These are phyloP conservation scores for Drosophila falleni DNA, from an alignment of 2,888 invertebrate genomes.

Conservation along the genomic window DNA sequence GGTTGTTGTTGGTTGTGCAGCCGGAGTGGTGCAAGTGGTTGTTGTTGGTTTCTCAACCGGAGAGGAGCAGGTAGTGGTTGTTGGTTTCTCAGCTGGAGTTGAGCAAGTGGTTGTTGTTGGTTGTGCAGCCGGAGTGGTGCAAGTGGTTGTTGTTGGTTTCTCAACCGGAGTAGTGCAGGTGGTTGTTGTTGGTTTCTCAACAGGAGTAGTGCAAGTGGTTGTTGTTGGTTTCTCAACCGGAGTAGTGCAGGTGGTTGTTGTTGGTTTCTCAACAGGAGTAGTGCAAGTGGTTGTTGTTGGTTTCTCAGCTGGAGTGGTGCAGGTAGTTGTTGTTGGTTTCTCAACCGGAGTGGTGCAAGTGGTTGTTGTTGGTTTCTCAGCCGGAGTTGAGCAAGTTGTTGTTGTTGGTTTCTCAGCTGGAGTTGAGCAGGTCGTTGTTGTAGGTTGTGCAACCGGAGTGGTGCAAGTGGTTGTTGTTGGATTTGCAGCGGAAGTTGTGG, in stretches of 20 bases:
- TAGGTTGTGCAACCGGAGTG: background rate
- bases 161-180: background rate
- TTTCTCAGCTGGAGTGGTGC: background rate
- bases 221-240: background rate
- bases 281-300: conserved; percentile 8
- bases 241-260: conserved; percentile 5
- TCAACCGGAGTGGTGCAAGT: background rate
- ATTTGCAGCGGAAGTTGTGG: background rate
- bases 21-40: background rate
- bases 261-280: background rate
- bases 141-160: background rate
- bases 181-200: conserved; percentile 7
- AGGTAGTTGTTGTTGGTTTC: background rate
- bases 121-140: background rate
- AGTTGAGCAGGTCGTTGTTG: conserved; percentile 9
- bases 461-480: conserved; percentile 2
- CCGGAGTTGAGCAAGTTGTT: conserved; percentile 1
- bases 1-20: background rate
- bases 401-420: background rate
- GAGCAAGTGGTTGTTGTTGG: background rate
- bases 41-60: background rate
- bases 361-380: conserved; percentile 2
- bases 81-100: background rate
- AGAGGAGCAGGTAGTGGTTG: conserved; percentile 3
- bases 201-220: background rate